Evolutionary conservation across 2,797 vertebrate species (phyloP).

Genomic region (Notolabrus celidotus): DNA sequence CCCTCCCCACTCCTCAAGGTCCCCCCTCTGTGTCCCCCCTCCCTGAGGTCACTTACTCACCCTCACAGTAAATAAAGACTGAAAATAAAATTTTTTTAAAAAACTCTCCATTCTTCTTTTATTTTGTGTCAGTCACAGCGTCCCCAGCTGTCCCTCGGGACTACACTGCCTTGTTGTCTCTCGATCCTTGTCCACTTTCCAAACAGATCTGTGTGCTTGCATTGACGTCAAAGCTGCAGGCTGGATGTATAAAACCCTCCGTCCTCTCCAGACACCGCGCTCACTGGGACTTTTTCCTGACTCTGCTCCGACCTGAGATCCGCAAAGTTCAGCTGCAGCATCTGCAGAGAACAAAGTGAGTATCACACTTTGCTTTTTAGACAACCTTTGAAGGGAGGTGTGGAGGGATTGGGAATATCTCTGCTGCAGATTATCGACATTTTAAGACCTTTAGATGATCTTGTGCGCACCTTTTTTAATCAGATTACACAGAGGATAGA

Average conservation of each 20-base stretch:
- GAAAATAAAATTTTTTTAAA: not conserved
- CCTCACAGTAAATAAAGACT: conserved; percentile 7
- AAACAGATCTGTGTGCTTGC: conserved; percentile 73
- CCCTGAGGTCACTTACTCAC: not conserved
- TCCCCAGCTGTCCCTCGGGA: conserved; percentile 44
- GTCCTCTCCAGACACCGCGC: conserved; percentile 57
- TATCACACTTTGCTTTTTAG: not conserved
- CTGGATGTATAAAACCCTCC: conserved; percentile 84
- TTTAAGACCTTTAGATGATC: not conserved
- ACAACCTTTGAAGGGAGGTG: not conserved
- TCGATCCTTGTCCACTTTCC: conserved; percentile 75
- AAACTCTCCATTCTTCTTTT: not conserved
- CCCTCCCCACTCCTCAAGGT: not conserved
- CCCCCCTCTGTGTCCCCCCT: not conserved
- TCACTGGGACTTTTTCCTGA: conserved; percentile 63
- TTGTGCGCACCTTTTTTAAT: not conserved
- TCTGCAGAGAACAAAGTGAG: conserved; percentile 67
- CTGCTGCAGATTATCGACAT: too few species aligned
- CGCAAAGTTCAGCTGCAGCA: conserved; percentile 60
- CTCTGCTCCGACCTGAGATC: conserved; percentile 41
- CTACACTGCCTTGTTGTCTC: conserved; percentile 42
- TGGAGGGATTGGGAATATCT: not conserved
- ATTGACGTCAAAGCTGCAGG: conserved; percentile 89
- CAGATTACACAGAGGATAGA: not conserved
- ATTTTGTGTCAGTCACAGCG: conserved; percentile 20